Conservation (phyloP, 2,888 invertebrate genomes). For the Sarcophaga subvicina region DNA sequence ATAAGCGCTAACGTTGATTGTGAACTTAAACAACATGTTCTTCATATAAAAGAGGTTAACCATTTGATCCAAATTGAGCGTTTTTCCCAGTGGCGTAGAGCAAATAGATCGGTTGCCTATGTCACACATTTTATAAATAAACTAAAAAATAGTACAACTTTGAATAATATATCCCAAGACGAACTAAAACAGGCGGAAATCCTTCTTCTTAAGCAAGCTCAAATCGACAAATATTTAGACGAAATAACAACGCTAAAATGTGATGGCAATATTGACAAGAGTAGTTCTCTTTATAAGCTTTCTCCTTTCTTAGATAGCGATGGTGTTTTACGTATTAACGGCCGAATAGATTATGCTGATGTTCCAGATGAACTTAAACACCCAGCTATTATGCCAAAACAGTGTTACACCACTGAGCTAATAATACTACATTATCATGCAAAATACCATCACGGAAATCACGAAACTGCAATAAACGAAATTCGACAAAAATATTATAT, state of each 20-base stretch:
- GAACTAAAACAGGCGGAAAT: conserved; percentile 19
- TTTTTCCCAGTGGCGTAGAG: conserved; percentile 45
- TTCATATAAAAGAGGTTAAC: conserved; percentile 5
- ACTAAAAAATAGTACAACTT: conserved; percentile 15
- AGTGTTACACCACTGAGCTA: conserved; percentile 23
- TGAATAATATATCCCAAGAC: conserved; percentile 8
- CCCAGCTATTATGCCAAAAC: conserved; percentile 32
- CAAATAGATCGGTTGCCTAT: conserved; percentile 35
- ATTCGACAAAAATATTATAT: conserved; percentile 40
- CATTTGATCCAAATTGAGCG: conserved; percentile 6
- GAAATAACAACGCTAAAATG: conserved; percentile 10
- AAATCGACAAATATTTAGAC: conserved; percentile 14
- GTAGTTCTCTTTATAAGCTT: conserved; percentile 35
- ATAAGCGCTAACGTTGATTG: conserved; percentile 13
- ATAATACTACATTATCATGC: conserved; percentile 26
- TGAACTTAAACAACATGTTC: conserved; percentile 18
- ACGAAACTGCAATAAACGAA: conserved; percentile 24
- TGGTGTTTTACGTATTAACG: conserved; percentile 20
- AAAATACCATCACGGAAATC: conserved; percentile 29
- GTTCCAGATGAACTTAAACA: conserved; percentile 6
- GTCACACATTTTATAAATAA: conserved; percentile 26
- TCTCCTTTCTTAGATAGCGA: neutral
- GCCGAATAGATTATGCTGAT: conserved; percentile 20
- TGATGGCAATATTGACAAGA: neutral
- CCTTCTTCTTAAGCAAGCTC: conserved; percentile 18